These are phyloP conservation scores for Tiliacea aurago DNA, from an alignment of 2,888 invertebrate species.

Conservation along the genomic window DNA sequence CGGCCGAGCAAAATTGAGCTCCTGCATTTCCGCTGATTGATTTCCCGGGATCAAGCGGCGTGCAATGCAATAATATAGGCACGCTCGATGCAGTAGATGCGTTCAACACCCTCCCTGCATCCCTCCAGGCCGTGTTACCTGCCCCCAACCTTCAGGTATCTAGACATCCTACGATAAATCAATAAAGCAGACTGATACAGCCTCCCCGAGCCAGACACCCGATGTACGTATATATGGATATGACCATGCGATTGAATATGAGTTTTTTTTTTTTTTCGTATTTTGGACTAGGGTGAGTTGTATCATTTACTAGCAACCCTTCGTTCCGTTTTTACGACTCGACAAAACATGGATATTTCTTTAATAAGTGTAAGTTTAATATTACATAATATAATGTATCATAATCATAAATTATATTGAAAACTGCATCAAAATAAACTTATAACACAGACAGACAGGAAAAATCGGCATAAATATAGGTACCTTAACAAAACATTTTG, in stretches of 20 bases:
- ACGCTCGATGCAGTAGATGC: constrained; percentile 3
- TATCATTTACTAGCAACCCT: not conserved
- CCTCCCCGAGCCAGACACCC: not conserved
- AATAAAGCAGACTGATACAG: constrained; percentile 27
- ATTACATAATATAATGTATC: too few relatives aligned
- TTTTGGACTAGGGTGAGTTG: not conserved
- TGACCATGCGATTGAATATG: not conserved
- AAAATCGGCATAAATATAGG: not conserved
- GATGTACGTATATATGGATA: not conserved
- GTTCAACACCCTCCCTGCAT: not conserved
- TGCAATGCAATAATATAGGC: constrained; percentile 16
- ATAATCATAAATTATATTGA: not conserved
- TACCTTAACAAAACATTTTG: not conserved
- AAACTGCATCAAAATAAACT: not conserved
- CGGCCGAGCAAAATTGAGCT: constrained; percentile 16
- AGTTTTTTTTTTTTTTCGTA: too few relatives aligned
- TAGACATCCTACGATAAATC: constrained; percentile 35
- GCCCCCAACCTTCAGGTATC: constrained; percentile 4
- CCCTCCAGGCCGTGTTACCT: not conserved
- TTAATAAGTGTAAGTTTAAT: not conserved
- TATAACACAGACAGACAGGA: too few relatives aligned
- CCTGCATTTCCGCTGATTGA: constrained; percentile 54
- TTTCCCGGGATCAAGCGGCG: constrained; percentile 28
- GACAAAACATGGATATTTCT: not conserved
- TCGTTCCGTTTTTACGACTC: not conserved